Evolutionary conservation across 2,888 invertebrate species (phyloP), one percentile per base, ranked within the genome.

Genomic region (Chaetogeoica ovagalla): DNA sequence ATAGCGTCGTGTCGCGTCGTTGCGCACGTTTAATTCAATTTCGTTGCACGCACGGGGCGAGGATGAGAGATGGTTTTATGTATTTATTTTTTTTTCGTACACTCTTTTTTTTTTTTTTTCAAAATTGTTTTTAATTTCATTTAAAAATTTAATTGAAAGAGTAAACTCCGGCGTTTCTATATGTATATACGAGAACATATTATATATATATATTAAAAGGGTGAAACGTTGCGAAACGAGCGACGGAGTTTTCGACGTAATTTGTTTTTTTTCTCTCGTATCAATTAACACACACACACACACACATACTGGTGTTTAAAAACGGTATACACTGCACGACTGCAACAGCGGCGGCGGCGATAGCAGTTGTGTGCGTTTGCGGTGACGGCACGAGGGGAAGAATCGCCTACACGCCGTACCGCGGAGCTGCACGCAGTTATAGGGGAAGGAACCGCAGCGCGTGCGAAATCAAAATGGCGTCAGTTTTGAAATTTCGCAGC

Each of bases 401-500:
- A 37, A 55, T 37, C 37, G 52, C 63, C 63, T 13, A 13, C 48
- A 48, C 73, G n/a, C 13, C 74, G n/a, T n/a, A n/a, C n/a, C n/a
- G 30, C 30, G 30, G 30, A 30, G 30, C 30, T 30, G 30, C 30
- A 30, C 30, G 30, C 15, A 39, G 21, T 30, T 30, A 30, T 30
- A 65, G 74, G 55, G 19, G 74, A 74, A 74, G 74, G 1, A 63
- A 43, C 11, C 43, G 43, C 11, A 7, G 6, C 11, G 39, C 71
- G 11, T 48, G 37, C 39, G 11, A 77, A 77, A 77, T 77, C 77
- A 77, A 77, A 77, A 77, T 77, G 77, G 77, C 77, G 77, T 57
- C 77, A 70, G 77, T 77, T 77, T 77, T 77, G 68, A 69, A 77
- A 77, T 62, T 77, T 77, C 69, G 23, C 77, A 77, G 77, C 77